A percentile compares a stretch with the other conserved stretches of the same genome.
Evolutionary conservation across 1,140 invertebrate genomes (phyloP).

Genomic region (Drosophila hydei): DNA sequence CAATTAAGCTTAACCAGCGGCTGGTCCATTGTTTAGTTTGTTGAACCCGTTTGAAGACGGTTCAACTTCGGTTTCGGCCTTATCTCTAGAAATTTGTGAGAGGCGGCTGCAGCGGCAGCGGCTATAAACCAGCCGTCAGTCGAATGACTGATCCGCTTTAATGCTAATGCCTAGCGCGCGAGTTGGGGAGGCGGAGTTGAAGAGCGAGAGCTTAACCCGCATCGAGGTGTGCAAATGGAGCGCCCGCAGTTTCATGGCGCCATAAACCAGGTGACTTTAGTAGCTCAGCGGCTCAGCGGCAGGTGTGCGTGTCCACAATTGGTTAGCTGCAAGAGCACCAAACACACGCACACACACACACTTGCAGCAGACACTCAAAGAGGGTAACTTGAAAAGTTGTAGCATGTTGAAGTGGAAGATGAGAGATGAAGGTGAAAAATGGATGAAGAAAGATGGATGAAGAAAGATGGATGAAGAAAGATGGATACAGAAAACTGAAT

Average conservation of each 20-base stretch:
- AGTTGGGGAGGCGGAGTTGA: slow-evolving; percentile 9
- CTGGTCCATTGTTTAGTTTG: slow-evolving; percentile 69
- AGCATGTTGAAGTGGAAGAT: too few relatives aligned
- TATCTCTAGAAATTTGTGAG: slow-evolving; percentile 37
- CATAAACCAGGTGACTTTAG: slow-evolving; percentile 78
- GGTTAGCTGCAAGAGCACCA: slow-evolving; percentile 20
- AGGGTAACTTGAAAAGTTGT: slow-evolving; percentile 5
- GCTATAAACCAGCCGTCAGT: slow-evolving; percentile 46
- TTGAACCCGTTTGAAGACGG: slow-evolving; percentile 53
- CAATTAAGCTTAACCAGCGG: slow-evolving; percentile 60
- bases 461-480: too few relatives aligned
- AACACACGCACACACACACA: background rate
- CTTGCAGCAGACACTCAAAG: background rate
- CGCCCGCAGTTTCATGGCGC: slow-evolving; percentile 71
- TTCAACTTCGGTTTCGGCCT: slow-evolving; percentile 6
- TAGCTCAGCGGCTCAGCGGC: slow-evolving; percentile 55
- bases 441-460: too few relatives aligned
- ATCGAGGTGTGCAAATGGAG: slow-evolving; percentile 54
- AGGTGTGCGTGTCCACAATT: slow-evolving; percentile 50
- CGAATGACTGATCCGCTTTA: slow-evolving; percentile 64
- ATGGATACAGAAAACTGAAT: too few relatives aligned
- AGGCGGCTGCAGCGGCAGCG: slow-evolving; percentile 8
- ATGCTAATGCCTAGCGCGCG: slow-evolving; percentile 53
- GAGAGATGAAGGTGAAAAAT: too few relatives aligned
- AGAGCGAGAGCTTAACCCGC: slow-evolving; percentile 36